Base-by-base conservation (phyloP, 2,888 invertebrate species). In the Uloborus plumipes region DNA sequence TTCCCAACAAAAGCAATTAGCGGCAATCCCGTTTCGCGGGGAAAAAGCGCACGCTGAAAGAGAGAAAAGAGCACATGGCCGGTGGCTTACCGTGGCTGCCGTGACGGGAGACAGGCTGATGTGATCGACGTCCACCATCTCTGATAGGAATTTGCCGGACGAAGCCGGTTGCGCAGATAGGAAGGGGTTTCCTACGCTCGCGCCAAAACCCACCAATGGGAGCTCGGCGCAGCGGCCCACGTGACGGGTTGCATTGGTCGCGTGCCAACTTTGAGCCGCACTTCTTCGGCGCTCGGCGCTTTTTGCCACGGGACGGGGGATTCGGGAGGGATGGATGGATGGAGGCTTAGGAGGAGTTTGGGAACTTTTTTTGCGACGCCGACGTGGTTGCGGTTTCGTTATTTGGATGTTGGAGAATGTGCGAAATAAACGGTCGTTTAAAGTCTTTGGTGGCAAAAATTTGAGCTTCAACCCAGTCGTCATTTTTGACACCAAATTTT, bases 201-300 rank as follows among this genome's bases (percentile, higher is more conserved):
- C 67, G 73, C 73, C 73, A 72, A 72, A 72, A 31, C 13, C 59
- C 18, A 62, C 79, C 79, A 62, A 80, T 80, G 67, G 53, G 50
- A 18, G 16, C 6, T 9, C 14, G 11, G 49, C 16, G 26, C n/a
- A 18, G 49, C 18, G n/a, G 18, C 20, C 72, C 79, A 80, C 79
- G 79, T 80, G 79, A 80, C 59, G 47, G 16, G 58, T 18, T n/a
- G 67, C 62, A 20, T 73, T 80, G 79, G 79, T 80, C 79, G 79
- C 73, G 79, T 80, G 79, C 79, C 79, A 80, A 80, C 62, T 80
- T 73, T 55, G 59, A 73, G 51, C 47, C 69, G 58, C 59, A 64
- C 59, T 49, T 53, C 67, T 66, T 58, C 58, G 71, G 31, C 66
- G 49, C 64, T 55, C 71, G 20, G 59, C n/a, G n/a, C 65, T 55